These are phyloP conservation scores for Lepus timidus DNA, from an alignment of 2,113 vertebrate species.

Conservation along the genomic window DNA sequence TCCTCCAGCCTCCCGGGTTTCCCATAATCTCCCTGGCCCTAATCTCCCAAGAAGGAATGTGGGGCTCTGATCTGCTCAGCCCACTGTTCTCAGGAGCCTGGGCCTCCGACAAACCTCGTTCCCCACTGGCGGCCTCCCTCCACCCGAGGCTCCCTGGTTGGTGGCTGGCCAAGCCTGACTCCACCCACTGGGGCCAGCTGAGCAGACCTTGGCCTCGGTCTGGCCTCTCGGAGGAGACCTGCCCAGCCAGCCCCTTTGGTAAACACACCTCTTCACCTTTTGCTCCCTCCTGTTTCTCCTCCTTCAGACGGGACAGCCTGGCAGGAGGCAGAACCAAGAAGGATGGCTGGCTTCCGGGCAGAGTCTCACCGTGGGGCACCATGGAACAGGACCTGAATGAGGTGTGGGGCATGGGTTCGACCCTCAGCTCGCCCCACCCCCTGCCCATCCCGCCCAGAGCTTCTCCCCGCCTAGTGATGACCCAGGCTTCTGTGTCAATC, in stretches of 20 bases:
- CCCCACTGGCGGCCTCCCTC: not conserved
- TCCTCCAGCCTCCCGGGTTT: slow-evolving; percentile 58
- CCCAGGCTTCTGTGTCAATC: not conserved
- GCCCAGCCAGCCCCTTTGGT: slow-evolving; percentile 74
- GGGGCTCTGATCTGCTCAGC: slow-evolving; percentile 58
- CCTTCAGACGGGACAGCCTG: not conserved
- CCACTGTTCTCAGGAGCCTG: slow-evolving; percentile 27
- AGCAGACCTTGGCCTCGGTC: slow-evolving; percentile 54
- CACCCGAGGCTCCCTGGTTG: not conserved
- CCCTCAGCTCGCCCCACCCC: not conserved
- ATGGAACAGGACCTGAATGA: not conserved
- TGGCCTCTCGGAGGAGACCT: slow-evolving; percentile 58
- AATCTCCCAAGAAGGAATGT: slow-evolving; percentile 78
- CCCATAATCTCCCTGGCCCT: slow-evolving; percentile 69
- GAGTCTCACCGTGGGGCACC: not conserved
- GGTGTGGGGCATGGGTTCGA: not conserved
- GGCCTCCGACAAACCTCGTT: slow-evolving; percentile 39
- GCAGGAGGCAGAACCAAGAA: slow-evolving; percentile 10
- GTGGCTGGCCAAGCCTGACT: slow-evolving; percentile 3
- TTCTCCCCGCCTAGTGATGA: not conserved
- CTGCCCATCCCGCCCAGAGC: not conserved
- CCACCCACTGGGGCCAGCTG: not conserved
- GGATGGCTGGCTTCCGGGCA: not conserved
- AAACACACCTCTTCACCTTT: slow-evolving; percentile 71
- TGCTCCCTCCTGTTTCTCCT: slow-evolving; percentile 41